Conservation (phyloP, 1,140 invertebrate species). For the Mamestra configurata region DNA sequence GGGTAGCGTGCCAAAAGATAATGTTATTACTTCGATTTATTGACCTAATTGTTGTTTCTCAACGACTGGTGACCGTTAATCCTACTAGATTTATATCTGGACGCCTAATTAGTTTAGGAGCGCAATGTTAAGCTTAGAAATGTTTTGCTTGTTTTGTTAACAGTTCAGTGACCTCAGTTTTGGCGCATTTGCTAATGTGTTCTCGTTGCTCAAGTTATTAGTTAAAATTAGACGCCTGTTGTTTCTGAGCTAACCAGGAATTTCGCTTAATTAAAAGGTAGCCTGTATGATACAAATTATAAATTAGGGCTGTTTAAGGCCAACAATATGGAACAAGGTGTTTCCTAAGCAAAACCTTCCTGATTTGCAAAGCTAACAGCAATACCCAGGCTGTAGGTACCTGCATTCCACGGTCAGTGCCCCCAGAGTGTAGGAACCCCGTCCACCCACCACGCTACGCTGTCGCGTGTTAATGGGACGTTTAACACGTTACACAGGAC, state of each 20-base stretch:
- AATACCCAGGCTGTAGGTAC: neutral
- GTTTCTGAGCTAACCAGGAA: constrained; percentile 2
- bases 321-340: neutral
- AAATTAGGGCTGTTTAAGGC: neutral
- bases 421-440: constrained; percentile 1
- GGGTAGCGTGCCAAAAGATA: constrained; percentile 48
- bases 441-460: neutral
- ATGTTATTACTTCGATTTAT: constrained; percentile 53
- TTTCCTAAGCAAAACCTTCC: no score
- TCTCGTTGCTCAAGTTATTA: constrained; percentile 24
- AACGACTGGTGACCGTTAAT: constrained; percentile 26
- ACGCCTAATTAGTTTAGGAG: constrained; percentile 18
- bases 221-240: constrained; percentile 11
- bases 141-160: neutral
- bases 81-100: constrained; percentile 22
- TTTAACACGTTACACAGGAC: constrained; percentile 15
- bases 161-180: constrained; percentile 30
- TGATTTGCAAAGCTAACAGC: neutral
- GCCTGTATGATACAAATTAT: neutral
- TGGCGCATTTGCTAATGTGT: constrained; percentile 29
- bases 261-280: neutral
- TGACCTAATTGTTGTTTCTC: constrained; percentile 49
- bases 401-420: constrained; percentile 20
- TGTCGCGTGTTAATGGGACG: constrained; percentile 33
- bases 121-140: neutral